A percentile compares a stretch with the other conserved stretches of the same genome.
Evolutionary conservation across 2,113 vertebrate species (phyloP).

Genomic region (Neopipo cinnamomea): DNA sequence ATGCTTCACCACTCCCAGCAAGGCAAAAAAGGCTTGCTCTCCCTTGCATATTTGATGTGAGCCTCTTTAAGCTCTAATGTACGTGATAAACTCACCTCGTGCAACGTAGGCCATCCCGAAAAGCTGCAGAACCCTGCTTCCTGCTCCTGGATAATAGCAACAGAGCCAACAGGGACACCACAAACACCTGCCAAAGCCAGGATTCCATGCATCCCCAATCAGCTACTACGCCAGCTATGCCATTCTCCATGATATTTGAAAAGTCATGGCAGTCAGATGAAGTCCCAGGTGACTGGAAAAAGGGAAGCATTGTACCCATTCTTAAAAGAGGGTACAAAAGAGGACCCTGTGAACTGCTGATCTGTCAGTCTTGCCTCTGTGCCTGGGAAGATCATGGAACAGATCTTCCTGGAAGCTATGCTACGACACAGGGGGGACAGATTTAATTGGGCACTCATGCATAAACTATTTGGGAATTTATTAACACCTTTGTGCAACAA

Average conservation of each 20-base stretch:
- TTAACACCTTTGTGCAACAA: not conserved
- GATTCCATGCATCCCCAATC: not conserved
- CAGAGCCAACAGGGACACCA: not conserved
- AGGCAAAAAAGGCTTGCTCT: not conserved
- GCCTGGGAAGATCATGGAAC: not conserved
- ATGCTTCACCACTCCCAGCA: not conserved
- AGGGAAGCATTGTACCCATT: not conserved
- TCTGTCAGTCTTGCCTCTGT: not conserved
- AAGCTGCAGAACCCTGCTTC: not conserved
- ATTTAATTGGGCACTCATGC: not conserved
- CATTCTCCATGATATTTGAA: not conserved
- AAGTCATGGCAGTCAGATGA: not conserved
- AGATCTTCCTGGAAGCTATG: not conserved
- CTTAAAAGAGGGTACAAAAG: not conserved
- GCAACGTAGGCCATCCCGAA: not conserved
- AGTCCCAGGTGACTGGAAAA: not conserved
- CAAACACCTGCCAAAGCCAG: not conserved
- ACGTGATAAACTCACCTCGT: not conserved
- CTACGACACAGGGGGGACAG: not conserved
- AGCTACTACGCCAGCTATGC: not conserved
- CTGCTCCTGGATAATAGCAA: not conserved
- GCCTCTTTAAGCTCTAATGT: not conserved
- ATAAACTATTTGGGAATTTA: not conserved
- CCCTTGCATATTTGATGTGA: not conserved
- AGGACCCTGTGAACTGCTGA: not conserved